Evolutionary conservation across 2,888 invertebrate genomes (phyloP), one percentile per base, ranked within the genome.

Genomic region (Melanostoma scalare): DNA sequence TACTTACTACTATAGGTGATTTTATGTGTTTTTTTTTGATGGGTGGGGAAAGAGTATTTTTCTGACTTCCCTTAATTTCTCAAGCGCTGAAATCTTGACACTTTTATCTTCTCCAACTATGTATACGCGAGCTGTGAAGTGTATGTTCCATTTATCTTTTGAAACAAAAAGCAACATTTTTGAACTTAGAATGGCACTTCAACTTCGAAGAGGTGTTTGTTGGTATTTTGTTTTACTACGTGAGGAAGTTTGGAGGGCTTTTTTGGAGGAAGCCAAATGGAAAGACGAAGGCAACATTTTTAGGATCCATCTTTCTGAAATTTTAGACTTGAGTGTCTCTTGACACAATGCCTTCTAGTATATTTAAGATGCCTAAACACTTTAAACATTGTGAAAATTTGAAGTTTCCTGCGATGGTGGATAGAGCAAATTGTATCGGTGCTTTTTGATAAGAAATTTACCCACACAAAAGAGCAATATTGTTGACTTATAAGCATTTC

Each of bases 41-140:
- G 61, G 2, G 52, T 52, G 33, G n/a, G 6, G 46, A 38, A 30
- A 60, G 44, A 60, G 63, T 36, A 4, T 8, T 9, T 48, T 50
- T 50, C 30, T 36, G 60, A 60, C 60, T 60, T 9, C 20, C 60
- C 36, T 50, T 36, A 60, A 44, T 58, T 36, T 52, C 40, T 65
- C 50, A 52, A 58, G 52, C n/a, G 65, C 38, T 75, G 50, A 67
- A 36, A 44, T 58, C 58, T 74, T 74, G 67, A 74, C 74, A 60
- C 52, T 67, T 58, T 67, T 58, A 44, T 67, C 42, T 38, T 33
- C 40, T 31, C 31, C 31, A 6, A 35, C 48, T 69, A 30, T 50
- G n/a, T 48, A 46, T 44, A 31, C 31, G 10, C 35, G 35, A 8
- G 33, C 2, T n/a, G 33, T 65, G 31, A 1, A 36, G 61, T 46